Evolutionary conservation across 2,888 invertebrate genomes (phyloP).

Genomic region (Alviniconcha strummeri): DNA sequence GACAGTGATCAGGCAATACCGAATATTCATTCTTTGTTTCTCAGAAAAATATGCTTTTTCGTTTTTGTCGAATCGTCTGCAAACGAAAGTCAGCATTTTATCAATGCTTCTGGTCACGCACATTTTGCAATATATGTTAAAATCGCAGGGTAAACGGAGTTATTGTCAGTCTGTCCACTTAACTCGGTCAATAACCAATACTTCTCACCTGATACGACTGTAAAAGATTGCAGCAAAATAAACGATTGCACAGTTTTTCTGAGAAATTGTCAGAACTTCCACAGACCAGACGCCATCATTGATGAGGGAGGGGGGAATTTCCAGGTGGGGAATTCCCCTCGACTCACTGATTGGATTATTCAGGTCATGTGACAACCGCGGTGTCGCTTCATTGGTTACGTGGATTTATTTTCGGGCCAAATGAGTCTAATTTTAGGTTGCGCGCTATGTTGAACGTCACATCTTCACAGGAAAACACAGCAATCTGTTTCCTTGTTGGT

Average conservation of each 20-base stretch:
- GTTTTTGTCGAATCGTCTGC: too few species aligned
- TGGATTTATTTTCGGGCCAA: neutral
- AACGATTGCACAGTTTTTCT: neutral
- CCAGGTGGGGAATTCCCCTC: constrained; percentile 33
- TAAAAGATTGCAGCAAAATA: too few species aligned
- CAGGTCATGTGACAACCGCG: constrained; percentile 11
- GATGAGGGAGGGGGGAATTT: constrained; percentile 29
- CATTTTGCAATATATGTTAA: too few species aligned
- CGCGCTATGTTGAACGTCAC: neutral
- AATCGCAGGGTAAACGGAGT: too few species aligned
- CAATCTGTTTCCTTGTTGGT: too few species aligned
- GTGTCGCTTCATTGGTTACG: constrained; percentile 19
- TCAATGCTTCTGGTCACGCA: too few species aligned
- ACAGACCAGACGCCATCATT: constrained; percentile 24
- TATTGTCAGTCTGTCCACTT: neutral
- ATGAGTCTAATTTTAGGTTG: constrained; percentile 12
- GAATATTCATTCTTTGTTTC: too few species aligned
- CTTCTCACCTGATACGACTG: neutral
- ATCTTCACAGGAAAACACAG: too few species aligned
- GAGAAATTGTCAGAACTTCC: neutral
- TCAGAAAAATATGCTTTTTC: too few species aligned
- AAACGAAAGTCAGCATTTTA: too few species aligned
- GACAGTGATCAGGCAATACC: too few species aligned
- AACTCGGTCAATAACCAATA: neutral
- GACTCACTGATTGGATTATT: constrained; percentile 19